Percentiles rank a stretch among this genome's conserved stretches.
phyloP scores from a whole-genome alignment of 2,888 invertebrate genomes.

The Oligia latruncula region DNA sequence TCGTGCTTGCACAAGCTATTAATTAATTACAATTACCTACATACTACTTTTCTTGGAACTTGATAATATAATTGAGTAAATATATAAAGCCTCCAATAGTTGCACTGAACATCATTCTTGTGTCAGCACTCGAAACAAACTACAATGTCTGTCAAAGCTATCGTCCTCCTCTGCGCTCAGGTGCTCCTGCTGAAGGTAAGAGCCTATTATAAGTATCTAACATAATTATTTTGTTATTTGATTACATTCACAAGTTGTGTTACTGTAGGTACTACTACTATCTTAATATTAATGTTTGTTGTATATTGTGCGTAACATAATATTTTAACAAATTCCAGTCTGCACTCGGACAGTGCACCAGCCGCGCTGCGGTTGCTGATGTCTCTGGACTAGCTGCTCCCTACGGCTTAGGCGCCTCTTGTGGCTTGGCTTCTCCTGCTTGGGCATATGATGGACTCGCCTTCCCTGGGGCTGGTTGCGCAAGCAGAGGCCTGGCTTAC shows the following conservation, averaged over 20 bases:
- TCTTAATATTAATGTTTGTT: too few relatives aligned
- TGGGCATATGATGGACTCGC: background rate
- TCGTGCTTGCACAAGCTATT: conserved; percentile 32
- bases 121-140: conserved; percentile 38
- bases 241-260: too few relatives aligned
- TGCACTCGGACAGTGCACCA: conserved; percentile 35
- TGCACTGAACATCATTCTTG: conserved; percentile 30
- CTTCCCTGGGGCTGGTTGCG: too few relatives aligned
- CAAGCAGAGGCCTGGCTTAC: conserved; percentile 25
- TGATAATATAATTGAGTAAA: background rate
- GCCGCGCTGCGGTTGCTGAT: conserved; percentile 41
- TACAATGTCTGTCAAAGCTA: conserved; percentile 70
- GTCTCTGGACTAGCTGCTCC: conserved; percentile 17
- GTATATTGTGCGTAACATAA: background rate
- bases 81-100: conserved; percentile 24
- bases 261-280: too few relatives aligned
- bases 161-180: conserved; percentile 16
- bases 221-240: too few relatives aligned
- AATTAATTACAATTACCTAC: conserved; percentile 12
- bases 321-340: conserved; percentile 22
- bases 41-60: conserved; percentile 7
- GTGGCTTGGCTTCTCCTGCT: conserved; percentile 6
- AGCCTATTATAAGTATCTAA: too few relatives aligned
- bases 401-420: conserved; percentile 11
- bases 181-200: conserved; percentile 16